phyloP scores from a whole-genome alignment of 2,113 vertebrate genomes.

The Lophochroa leadbeateri region DNA sequence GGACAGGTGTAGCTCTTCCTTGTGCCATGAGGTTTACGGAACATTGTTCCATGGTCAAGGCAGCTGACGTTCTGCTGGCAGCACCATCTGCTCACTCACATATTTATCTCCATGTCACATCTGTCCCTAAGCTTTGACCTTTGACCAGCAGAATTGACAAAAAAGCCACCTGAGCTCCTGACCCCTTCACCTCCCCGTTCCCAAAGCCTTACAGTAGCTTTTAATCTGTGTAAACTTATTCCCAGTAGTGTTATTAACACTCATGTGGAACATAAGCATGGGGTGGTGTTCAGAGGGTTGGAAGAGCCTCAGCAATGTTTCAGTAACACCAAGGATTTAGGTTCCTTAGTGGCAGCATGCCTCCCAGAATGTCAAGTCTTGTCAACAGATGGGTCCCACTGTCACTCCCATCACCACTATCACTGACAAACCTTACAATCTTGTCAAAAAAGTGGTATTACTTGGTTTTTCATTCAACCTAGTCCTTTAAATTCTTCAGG shows the following conservation, averaged over 20 bases:
- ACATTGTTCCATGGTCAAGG: slow-evolving; percentile 20
- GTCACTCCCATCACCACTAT: neutral
- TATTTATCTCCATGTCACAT: slow-evolving; percentile 42
- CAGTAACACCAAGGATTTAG: neutral
- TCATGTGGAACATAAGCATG: neutral
- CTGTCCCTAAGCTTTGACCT: slow-evolving; percentile 41
- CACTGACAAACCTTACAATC: neutral
- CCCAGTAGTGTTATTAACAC: neutral
- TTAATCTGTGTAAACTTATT: neutral
- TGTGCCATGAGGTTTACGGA: neutral
- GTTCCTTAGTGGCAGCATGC: neutral
- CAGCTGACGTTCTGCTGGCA: slow-evolving; percentile 26
- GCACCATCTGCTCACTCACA: slow-evolving; percentile 35
- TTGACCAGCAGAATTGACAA: slow-evolving; percentile 19
- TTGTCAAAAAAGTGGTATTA: neutral
- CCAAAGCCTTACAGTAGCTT: slow-evolving; percentile 20
- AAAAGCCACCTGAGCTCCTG: slow-evolving; percentile 52
- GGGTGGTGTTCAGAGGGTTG: neutral
- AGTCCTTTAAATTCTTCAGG: neutral
- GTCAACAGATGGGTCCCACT: slow-evolving; percentile 3
- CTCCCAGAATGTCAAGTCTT: neutral
- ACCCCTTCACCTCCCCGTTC: slow-evolving; percentile 27
- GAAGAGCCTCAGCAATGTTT: neutral
- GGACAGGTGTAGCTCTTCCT: neutral
- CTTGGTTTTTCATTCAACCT: neutral